Evolutionary conservation across 92 coral and sea anemone species (phyloP), one percentile per base, ranked within the genome.

Genomic region (Phymanthus crucifer): DNA sequence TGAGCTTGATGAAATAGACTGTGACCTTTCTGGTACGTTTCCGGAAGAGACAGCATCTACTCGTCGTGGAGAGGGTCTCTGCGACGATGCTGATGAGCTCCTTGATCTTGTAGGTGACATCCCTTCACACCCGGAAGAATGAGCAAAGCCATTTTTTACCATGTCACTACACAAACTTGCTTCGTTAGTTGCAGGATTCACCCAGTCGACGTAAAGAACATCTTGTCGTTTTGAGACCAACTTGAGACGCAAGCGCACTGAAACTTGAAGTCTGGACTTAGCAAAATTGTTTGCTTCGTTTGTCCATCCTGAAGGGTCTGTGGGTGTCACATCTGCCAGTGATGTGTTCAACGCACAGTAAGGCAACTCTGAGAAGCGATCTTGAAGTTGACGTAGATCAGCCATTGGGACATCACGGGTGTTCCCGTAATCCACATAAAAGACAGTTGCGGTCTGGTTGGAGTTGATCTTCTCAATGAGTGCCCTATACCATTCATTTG

Each of bases 341-440:
- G 87, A 91, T 48, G 93, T 91, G 32, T 86, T 89, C 34, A 94
- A 32, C 6, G 96, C 96, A 76, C 89, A 89, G 72, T 84, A 87
- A 1, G 98, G 87, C 75, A 64, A 50, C 32, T 57, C 56, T 16
- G 48, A 50, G 38, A 94, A 89, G 66, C 69, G 72, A 9, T 83
- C 84, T 86, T 86, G 89, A 1, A 94, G 78, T 31, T 93, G 95
- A n/a, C 89, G 88, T 19, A 89, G 74, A 17, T 83, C 75, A 8
- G 85, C 58, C 43, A 85, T 76, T 3, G 87, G 81, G 32, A 88
- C 43, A 37, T 74, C 58, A 70, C 72, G 90, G 26, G 83, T 79
- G 87, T 89, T 89, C 21, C 98, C 98, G 52, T 80, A 94, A 77
- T 94, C 98, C 66, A 94, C 94, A 29, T 83, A 90, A 38, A 83